Base-by-base conservation (phyloP, 2,888 invertebrate genomes). In the Clivina fossor region DNA sequence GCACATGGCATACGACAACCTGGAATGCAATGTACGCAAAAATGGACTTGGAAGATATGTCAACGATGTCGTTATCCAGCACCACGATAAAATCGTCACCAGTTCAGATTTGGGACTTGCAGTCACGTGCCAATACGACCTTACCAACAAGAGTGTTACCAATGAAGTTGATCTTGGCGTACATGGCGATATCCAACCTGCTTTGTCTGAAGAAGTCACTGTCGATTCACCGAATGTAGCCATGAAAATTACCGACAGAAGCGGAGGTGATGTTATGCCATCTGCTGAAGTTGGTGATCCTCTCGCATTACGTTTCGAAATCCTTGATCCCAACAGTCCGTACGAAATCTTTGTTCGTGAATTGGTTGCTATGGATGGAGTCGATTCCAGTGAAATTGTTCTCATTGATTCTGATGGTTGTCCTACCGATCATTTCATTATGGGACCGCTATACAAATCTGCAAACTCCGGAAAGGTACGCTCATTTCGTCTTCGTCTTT, bases 321-420 rank as follows among this genome's bases (percentile, higher is more conserved):
- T 94, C 67, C 80, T 93, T 73, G 93, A 94, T 73, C 88, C 85
- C 68, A 89, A 92, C 77, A 93, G 92, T 68, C 94, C 94, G 22
- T 95, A 92, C 77, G 94, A 95, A 77, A 94, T 95, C 69, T 94
- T 95, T 72, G 93, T 95, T 24, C 84, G 93, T 60, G 93, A 95
- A 76, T 79, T 95, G 68, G 92, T 94, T 56, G 94, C 94, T 50
- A 88, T 94, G 90, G 94, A 95, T 71, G 94, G 93, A 47, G 87
- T 90, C 44, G 93, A 93, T 72, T 90, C 89, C 64, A 91, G 90
- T 69, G 93, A 94, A 79, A 93, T 94, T 66, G 87, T 91, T 55
- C 82, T 94, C 56, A 92, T 94, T 71, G 94, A 94, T 73, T 87
- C 90, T 60, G 83, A 88, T 66, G 94, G 94, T 68, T 95, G 93